Conservation (phyloP, 1,140 invertebrate genomes). For the Diprion similis region DNA sequence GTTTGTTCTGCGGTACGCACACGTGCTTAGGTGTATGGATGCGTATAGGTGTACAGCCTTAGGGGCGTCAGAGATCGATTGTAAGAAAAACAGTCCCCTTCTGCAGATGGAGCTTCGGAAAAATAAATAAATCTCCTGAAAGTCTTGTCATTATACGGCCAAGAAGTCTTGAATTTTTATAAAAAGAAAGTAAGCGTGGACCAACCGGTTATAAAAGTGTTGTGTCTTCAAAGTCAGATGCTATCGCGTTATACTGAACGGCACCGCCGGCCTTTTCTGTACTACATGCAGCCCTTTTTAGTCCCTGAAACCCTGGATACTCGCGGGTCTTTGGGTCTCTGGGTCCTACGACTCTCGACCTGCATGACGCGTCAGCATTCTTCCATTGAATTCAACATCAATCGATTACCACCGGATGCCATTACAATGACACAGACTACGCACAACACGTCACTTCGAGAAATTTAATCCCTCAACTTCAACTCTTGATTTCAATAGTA, state of each 20-base stretch:
- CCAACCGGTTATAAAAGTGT: slow-evolving; percentile 11
- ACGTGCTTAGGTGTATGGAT: background rate
- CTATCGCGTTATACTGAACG: slow-evolving; percentile 1
- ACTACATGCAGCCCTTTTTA: slow-evolving; percentile 2
- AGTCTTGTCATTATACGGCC: background rate
- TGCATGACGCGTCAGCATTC: background rate
- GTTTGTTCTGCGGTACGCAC: background rate
- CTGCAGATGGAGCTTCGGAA: background rate
- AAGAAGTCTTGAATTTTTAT: background rate
- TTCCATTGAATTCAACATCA: slow-evolving; percentile 3
- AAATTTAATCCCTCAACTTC: slow-evolving; percentile 4
- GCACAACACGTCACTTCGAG: background rate
- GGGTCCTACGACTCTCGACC: background rate
- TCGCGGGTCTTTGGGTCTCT: slow-evolving; percentile 3
- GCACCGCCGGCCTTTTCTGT: background rate
- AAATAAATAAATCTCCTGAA: slow-evolving; percentile 9
- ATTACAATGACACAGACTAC: slow-evolving; percentile 12
- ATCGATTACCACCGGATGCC: slow-evolving; percentile 10
- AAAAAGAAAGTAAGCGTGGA: background rate
- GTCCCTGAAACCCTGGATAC: background rate
- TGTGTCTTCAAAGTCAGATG: slow-evolving; percentile 10
- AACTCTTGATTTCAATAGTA: background rate
- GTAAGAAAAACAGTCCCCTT: background rate
- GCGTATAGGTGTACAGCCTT: background rate
- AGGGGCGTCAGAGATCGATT: slow-evolving; percentile 9